A percentile compares a stretch with the other conserved stretches of the same genome.
phyloP scores from a whole-genome alignment of 2,888 invertebrate species.

The Polyommatus icarus region DNA sequence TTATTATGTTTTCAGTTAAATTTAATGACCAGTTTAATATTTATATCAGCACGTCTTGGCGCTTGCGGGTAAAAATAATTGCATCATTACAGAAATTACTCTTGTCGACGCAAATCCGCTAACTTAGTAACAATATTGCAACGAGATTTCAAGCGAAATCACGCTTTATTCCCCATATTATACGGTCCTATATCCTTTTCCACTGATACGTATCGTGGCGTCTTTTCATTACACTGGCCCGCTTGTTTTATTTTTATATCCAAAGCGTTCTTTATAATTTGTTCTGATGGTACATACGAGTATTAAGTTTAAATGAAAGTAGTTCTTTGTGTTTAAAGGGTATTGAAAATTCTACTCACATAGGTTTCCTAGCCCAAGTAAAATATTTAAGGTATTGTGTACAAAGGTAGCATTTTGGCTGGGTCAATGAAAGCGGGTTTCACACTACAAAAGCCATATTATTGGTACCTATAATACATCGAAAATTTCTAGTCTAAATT shows the following conservation, averaged over 20 bases:
- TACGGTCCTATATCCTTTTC: not conserved
- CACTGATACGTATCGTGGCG: not conserved
- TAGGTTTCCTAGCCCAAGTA: not conserved
- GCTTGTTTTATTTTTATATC: constrained; percentile 33
- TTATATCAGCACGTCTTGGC: constrained; percentile 53
- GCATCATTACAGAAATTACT: constrained; percentile 65
- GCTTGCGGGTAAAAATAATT: constrained; percentile 60
- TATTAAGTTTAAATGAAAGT: not conserved
- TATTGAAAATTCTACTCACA: not conserved
- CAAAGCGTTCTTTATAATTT: constrained; percentile 11
- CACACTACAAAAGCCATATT: not conserved
- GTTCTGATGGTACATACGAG: not conserved
- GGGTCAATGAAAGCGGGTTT: not conserved
- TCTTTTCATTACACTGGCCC: constrained; percentile 20
- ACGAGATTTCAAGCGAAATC: not conserved
- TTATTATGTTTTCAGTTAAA: constrained; percentile 41
- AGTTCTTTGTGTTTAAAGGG: not conserved
- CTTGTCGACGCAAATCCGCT: constrained; percentile 28
- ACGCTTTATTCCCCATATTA: not conserved
- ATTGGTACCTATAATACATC: not conserved
- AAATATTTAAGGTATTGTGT: not conserved
- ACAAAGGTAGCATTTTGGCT: not conserved
- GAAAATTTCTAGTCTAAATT: not conserved
- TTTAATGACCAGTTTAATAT: constrained; percentile 40
- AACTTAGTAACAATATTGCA: constrained; percentile 20